These are phyloP conservation scores for Halichondria panicea DNA, from an alignment of 37 sponge, comb jelly and placozoan species.

Conservation along the genomic window DNA sequence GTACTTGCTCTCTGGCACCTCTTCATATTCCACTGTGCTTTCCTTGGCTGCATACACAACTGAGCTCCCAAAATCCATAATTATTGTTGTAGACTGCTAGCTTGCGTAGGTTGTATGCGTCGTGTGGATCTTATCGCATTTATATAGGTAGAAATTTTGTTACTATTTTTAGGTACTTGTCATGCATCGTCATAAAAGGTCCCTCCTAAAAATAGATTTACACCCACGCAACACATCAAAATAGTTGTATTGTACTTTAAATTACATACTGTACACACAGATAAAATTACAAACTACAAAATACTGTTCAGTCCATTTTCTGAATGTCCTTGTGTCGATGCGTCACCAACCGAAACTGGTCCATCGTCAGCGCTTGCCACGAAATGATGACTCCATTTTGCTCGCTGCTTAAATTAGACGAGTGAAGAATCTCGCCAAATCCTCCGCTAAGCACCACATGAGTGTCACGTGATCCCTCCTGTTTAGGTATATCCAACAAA, in stretches of 20 bases:
- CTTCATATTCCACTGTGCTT: conserved; percentile 61
- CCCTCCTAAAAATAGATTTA: too few species aligned
- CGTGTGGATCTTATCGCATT: too few species aligned
- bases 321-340: conserved; percentile 29
- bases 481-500: conserved; percentile 46
- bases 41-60: conserved; percentile 48
- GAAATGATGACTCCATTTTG: conserved; percentile 57
- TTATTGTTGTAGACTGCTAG: too few species aligned
- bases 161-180: too few species aligned
- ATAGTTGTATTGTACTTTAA: neutral
- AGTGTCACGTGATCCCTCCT: conserved; percentile 3
- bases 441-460: conserved; percentile 67
- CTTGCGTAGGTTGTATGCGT: too few species aligned
- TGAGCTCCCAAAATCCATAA: conserved; percentile 81
- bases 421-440: conserved; percentile 49
- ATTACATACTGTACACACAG: neutral
- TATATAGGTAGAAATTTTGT: too few species aligned
- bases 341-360: conserved; percentile 36
- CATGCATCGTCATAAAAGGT: too few species aligned
- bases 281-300: neutral
- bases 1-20: conserved; percentile 61
- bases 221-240: too few species aligned
- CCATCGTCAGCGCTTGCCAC: conserved; percentile 61
- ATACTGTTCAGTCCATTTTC: neutral
- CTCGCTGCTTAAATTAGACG: neutral